Percentiles rank a stretch among this genome's conserved stretches.
Conservation (phyloP, 2,888 invertebrate genomes). For the Metopia argyrocephala region DNA sequence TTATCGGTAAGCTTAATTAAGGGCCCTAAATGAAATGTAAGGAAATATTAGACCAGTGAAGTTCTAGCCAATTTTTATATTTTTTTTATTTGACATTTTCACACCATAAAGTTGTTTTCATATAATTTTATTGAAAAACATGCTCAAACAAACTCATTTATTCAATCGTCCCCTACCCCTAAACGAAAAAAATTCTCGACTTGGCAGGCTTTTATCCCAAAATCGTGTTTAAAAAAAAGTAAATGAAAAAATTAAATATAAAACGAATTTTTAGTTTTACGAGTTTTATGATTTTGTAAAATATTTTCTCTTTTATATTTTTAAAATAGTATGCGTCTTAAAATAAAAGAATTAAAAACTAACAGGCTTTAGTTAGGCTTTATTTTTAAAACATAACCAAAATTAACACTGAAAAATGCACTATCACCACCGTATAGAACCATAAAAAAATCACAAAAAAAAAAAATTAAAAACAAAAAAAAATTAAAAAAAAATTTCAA, state of each 20-base stretch:
- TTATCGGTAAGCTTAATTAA: too few relatives aligned
- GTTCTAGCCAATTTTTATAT: too few relatives aligned
- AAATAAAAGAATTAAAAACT: neutral
- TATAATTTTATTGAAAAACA: neutral
- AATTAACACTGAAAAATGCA: constrained; percentile 15
- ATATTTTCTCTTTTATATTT: constrained; percentile 36
- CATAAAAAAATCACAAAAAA: neutral
- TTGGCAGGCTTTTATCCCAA: constrained; percentile 79
- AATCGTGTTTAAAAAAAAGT: constrained; percentile 44
- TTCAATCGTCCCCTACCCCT: constrained; percentile 75
- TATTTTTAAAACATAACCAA: constrained; percentile 20
- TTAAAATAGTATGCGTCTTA: too few relatives aligned
- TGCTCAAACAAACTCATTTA: constrained; percentile 69
- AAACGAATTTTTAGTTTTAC: constrained; percentile 15
- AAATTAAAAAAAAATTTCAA: neutral
- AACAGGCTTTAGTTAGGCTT: constrained; percentile 54
- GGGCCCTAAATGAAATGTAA: too few relatives aligned
- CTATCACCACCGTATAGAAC: constrained; percentile 3
- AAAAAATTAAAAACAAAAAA: neutral
- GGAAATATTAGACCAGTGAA: too few relatives aligned
- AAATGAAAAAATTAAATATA: neutral
- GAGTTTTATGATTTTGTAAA: constrained; percentile 52
- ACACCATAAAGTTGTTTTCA: neutral
- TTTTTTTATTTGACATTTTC: neutral
- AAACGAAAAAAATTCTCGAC: constrained; percentile 78